Evolutionary conservation across 1,140 invertebrate genomes (phyloP).

Genomic region (Hetaerina americana): DNA sequence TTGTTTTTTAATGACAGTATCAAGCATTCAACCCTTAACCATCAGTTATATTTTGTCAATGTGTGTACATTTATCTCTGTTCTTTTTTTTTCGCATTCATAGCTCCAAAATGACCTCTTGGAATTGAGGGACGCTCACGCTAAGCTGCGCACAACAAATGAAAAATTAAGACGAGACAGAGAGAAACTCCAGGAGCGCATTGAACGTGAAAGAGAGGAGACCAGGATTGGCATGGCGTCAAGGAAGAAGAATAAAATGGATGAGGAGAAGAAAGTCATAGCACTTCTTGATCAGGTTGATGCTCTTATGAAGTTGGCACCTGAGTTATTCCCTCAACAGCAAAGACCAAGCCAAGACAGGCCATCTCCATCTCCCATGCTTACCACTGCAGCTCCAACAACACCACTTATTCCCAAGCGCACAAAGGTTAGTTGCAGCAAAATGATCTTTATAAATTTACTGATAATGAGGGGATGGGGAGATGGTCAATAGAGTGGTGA

Average conservation of each 20-base stretch:
- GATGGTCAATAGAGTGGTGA: neutral
- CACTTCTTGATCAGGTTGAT: conserved; percentile 62
- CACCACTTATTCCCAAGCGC: neutral
- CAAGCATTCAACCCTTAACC: too few species aligned
- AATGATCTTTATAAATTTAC: neutral
- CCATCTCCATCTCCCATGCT: conserved; percentile 11
- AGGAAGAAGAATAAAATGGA: conserved; percentile 41
- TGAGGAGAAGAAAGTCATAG: conserved; percentile 49
- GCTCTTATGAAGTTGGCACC: conserved; percentile 58
- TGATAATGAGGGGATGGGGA: neutral
- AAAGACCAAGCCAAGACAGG: neutral
- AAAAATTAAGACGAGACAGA: conserved; percentile 74
- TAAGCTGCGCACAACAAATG: conserved; percentile 81
- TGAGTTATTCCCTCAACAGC: conserved; percentile 31
- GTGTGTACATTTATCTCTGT: too few species aligned
- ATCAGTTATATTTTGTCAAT: too few species aligned
- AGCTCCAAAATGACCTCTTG: conserved; percentile 75
- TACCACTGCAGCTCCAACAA: conserved; percentile 14
- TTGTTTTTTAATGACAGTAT: too few species aligned
- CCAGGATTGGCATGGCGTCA: conserved; percentile 35
- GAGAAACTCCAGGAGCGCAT: conserved; percentile 42
- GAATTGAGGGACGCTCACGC: conserved; percentile 83
- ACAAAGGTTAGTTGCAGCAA: neutral
- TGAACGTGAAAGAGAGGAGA: conserved; percentile 65
- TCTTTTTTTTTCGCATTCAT: conserved; percentile 18